These are phyloP conservation scores for Trilocha varians DNA, from an alignment of 2,888 invertebrate species.

Conservation along the genomic window DNA sequence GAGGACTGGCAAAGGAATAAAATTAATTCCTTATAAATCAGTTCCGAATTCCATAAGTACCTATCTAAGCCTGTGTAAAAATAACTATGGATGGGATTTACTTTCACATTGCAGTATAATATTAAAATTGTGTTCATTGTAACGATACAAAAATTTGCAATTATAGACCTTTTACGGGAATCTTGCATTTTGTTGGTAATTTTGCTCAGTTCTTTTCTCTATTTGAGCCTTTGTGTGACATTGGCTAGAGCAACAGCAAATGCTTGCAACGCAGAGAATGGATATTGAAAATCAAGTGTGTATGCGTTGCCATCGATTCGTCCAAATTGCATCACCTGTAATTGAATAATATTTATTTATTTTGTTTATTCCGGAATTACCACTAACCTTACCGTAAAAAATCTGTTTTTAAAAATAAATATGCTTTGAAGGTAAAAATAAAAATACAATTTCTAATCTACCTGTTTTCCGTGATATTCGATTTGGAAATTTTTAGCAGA, in stretches of 20 bases:
- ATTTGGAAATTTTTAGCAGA: slow-evolving; percentile 99
- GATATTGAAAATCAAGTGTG: slow-evolving; percentile 98
- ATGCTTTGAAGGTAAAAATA: too few species aligned
- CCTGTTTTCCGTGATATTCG: slow-evolving; percentile 96
- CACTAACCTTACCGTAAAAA: too few species aligned
- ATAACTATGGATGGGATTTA: slow-evolving; percentile 33
- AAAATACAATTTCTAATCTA: slow-evolving; percentile 30
- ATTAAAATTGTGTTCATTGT: background rate
- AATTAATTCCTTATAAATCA: background rate
- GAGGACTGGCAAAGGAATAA: background rate
- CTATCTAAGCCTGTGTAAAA: slow-evolving; percentile 61
- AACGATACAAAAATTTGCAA: background rate
- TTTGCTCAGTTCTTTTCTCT: too few species aligned
- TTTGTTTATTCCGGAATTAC: too few species aligned
- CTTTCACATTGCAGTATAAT: background rate
- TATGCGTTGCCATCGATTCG: slow-evolving; percentile 98
- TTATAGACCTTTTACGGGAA: background rate
- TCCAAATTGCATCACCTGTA: slow-evolving; percentile 99
- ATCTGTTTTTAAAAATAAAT: too few species aligned
- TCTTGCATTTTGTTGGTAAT: too few species aligned
- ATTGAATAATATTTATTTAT: too few species aligned
- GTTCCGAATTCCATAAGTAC: slow-evolving; percentile 27
- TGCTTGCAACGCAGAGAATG: slow-evolving; percentile 98
- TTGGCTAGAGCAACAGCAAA: slow-evolving; percentile 98
- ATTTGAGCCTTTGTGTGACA: slow-evolving; percentile 95